Evolutionary conservation across 2,888 invertebrate genomes (phyloP), one percentile per base, ranked within the genome.

Genomic region (Parnassius glacialis): DNA sequence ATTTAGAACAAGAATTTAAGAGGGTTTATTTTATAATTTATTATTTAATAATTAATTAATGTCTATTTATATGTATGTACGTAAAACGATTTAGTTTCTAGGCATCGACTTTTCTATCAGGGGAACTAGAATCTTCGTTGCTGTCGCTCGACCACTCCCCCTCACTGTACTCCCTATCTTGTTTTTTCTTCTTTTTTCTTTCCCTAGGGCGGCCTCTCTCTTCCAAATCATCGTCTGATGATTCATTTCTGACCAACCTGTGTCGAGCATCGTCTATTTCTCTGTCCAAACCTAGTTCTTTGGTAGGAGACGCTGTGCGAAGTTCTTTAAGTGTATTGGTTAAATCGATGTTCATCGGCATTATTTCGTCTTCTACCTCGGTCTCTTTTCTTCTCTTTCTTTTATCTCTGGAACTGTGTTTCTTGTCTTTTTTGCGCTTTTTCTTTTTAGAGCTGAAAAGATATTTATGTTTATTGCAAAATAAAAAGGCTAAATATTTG

Each of bases 91-190:
- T 34, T 7, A 34, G 34, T 34, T 34, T 34, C 34, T 34, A 34
- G 5, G 34, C 34, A 34, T 48, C 48, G 13, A 48, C 13, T 12
- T 48, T n/a, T 48, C 66, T 65, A 11, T 47, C 68, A 48, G 75
- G 73, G 1, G 82, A 74, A 10, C 66, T 72, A 0, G 89, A 89
- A 61, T 85, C 85, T 0, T 70, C 81, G 48, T 83, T 84, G 53
- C 83, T 88, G 59, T 90, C 89, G 65, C 87, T 89, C 1, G 90
- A 90, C 90, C 90, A 90, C 78, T 91, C 91, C 10, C 91, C 91
- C 64, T 91, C 91, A 53, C 90, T 90, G 64, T 90, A 90, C 66
- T 87, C 81, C 51, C 82, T 76, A 58, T 72, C 81, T 65, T 71
- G 80, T 68, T 77, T 84, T 69, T 74, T 80, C 68, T 65, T 75